Evolutionary conservation across 2,797 vertebrate species (phyloP).

Genomic region (Helostoma temminkii): DNA sequence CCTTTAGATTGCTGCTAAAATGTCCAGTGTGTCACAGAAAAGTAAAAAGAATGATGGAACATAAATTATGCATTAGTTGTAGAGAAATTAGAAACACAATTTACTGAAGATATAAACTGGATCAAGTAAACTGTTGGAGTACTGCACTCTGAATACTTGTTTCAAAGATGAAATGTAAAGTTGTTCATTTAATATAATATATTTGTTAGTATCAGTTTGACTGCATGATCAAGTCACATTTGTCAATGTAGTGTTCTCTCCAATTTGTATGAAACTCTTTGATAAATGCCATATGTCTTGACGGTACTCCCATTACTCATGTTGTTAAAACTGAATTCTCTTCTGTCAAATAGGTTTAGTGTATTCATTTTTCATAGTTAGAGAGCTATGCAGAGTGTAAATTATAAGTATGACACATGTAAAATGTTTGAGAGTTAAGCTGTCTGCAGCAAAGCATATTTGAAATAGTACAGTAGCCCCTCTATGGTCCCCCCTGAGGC

Average conservation of each 20-base stretch:
- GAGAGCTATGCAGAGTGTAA: constrained; percentile 6
- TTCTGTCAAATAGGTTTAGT: constrained; percentile 38
- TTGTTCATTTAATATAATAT: constrained; percentile 28
- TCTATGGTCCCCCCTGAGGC: constrained; percentile 13
- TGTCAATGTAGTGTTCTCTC: constrained; percentile 1
- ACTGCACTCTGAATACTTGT: constrained; percentile 1
- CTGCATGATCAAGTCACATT: constrained; percentile 20
- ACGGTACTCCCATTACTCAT: constrained; percentile 18
- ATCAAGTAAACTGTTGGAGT: constrained; percentile 20
- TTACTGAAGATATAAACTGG: constrained; percentile 14
- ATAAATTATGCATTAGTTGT: constrained; percentile 55
- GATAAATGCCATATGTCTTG: constrained; percentile 31
- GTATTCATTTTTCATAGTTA: constrained; percentile 21
- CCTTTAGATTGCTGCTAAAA: constrained; percentile 59
- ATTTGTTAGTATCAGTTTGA: constrained; percentile 15
- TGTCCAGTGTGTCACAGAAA: constrained; percentile 56
- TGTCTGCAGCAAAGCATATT: constrained; percentile 23
- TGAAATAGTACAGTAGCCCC: constrained; percentile 21
- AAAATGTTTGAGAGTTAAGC: constrained; percentile 22
- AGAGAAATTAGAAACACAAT: constrained; percentile 47
- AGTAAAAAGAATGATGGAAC: constrained; percentile 42
- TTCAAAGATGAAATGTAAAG: constrained; percentile 29
- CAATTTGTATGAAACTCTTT: background rate
- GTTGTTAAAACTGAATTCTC: constrained; percentile 21
- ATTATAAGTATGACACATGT: constrained; percentile 4